Conservation (phyloP, 2,888 invertebrate species). For the Conistra vaccinii region DNA sequence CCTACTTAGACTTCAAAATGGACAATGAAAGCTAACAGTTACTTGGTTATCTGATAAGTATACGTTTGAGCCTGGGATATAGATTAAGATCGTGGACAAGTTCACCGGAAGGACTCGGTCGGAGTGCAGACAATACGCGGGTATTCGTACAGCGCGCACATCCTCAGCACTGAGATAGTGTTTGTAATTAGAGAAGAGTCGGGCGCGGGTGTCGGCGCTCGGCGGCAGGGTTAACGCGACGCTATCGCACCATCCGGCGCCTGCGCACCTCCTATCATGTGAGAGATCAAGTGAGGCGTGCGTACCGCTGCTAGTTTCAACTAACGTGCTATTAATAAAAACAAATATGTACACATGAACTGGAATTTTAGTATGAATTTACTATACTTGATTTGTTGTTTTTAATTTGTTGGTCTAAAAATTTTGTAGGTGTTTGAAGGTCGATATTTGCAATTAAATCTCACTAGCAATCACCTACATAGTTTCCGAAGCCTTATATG, state of each 20-base stretch:
- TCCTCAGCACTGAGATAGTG: slow-evolving; percentile 79
- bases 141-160: slow-evolving; percentile 73
- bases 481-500: slow-evolving; percentile 23
- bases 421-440: neutral
- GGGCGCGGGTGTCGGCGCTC: slow-evolving; percentile 65
- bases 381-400: neutral
- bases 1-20: slow-evolving; percentile 28
- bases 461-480: neutral
- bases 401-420: neutral
- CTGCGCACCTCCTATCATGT: slow-evolving; percentile 80
- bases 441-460: neutral
- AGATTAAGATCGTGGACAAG: slow-evolving; percentile 79
- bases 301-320: slow-evolving; percentile 50
- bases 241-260: slow-evolving; percentile 83
- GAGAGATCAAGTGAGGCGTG: slow-evolving; percentile 81
- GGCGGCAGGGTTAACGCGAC: slow-evolving; percentile 74
- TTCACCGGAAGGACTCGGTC: slow-evolving; percentile 80
- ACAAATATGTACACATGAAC: slow-evolving; percentile 39
- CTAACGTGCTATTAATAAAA: slow-evolving; percentile 60
- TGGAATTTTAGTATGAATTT: neutral
- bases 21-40: slow-evolving; percentile 45
- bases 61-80: slow-evolving; percentile 70
- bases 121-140: slow-evolving; percentile 80
- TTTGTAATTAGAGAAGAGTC: slow-evolving; percentile 85
- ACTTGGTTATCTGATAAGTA: slow-evolving; percentile 51